Evolutionary conservation across 2,888 invertebrate genomes (phyloP).

Genomic region (Folsomia manolachei): DNA sequence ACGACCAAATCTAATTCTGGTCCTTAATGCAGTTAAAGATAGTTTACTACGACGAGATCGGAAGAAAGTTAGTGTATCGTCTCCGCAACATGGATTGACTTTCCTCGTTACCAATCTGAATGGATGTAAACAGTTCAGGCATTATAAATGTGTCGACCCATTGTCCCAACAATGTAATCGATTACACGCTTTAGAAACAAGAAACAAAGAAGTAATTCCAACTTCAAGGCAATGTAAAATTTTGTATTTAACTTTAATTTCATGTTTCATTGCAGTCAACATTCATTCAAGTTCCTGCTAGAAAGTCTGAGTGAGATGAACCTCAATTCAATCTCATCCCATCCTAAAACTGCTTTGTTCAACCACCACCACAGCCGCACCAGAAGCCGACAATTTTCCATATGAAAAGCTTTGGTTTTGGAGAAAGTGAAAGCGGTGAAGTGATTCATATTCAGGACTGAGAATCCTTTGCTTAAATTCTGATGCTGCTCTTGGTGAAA

Average conservation of each 20-base stretch:
- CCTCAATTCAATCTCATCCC: neutral
- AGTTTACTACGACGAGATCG: too few species aligned
- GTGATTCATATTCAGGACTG: neutral
- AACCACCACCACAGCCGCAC: neutral
- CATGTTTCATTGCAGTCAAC: slow-evolving; percentile 20
- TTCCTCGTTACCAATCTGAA: too few species aligned
- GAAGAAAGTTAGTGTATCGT: too few species aligned
- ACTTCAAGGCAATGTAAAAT: slow-evolving; percentile 17
- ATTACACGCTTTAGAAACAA: slow-evolving; percentile 19
- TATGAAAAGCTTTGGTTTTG: neutral
- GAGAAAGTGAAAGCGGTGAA: neutral
- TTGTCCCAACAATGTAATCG: slow-evolving; percentile 23
- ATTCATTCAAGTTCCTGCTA: neutral
- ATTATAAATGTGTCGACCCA: too few species aligned
- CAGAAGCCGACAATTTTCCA: neutral
- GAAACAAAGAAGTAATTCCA: slow-evolving; percentile 16
- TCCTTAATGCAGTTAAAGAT: neutral
- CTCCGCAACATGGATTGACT: too few species aligned
- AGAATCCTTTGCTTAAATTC: neutral
- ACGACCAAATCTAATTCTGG: neutral
- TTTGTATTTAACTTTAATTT: slow-evolving; percentile 21
- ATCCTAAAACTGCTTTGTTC: neutral
- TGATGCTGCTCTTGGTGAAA: neutral
- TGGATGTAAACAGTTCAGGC: too few species aligned
- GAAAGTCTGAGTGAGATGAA: neutral